phyloP scores from a whole-genome alignment of 2,113 vertebrate species.

The Pelodiscus sinensis region DNA sequence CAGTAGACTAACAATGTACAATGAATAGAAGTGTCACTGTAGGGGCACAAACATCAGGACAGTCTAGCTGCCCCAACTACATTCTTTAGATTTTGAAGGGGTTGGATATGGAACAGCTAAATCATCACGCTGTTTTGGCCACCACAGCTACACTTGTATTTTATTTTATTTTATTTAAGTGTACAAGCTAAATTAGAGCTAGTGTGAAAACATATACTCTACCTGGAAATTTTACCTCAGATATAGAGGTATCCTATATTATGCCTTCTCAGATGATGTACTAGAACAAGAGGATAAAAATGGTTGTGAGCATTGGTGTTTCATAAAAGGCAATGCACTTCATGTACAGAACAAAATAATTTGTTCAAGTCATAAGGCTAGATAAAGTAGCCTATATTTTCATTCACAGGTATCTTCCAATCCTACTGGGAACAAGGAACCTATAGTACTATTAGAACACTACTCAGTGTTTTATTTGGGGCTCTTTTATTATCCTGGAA shows the following conservation, averaged over 20 bases:
- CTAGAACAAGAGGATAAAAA: slow-evolving; percentile 25
- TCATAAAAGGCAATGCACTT: slow-evolving; percentile 18
- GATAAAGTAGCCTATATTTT: slow-evolving; percentile 22
- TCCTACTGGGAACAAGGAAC: slow-evolving; percentile 51
- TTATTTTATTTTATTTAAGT: background rate
- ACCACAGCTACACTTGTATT: background rate
- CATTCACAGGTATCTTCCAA: slow-evolving; percentile 46
- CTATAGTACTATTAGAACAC: slow-evolving; percentile 19
- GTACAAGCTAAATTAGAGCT: background rate
- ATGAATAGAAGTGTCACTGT: background rate
- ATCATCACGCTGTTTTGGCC: background rate
- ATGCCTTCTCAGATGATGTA: background rate
- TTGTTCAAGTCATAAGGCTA: slow-evolving; percentile 30
- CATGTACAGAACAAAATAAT: slow-evolving; percentile 25
- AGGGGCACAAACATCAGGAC: background rate
- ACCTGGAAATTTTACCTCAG: background rate
- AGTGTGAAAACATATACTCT: background rate
- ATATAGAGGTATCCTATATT: background rate
- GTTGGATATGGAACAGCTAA: background rate
- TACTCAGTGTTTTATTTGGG: background rate
- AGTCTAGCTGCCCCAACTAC: background rate
- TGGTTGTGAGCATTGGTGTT: background rate
- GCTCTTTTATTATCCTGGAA: slow-evolving; percentile 10
- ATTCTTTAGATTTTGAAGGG: background rate
- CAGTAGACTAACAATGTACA: too few relatives aligned